Evolutionary conservation across 2,888 invertebrate species (phyloP), one percentile per base, ranked within the genome.

Genomic region (Spodoptera exigua): DNA sequence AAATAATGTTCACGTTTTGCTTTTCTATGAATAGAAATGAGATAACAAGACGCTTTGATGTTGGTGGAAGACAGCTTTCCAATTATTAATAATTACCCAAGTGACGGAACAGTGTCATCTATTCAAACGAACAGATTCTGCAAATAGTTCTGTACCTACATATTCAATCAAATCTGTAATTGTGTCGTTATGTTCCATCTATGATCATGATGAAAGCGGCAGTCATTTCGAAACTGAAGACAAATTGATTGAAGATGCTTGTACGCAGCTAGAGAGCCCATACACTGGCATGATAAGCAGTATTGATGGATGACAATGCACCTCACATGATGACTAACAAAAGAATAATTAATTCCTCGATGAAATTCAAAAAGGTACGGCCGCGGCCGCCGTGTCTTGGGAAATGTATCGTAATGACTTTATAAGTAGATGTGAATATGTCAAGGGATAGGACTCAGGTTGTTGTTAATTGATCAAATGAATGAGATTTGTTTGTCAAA

Each of bases 271-370:
- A 81, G 78, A 79, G 82, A 84, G 80, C 82, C 80, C 78, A 81
- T 73, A 79, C 79, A 76, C 75, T 66, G 81, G 80, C 86, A 85
- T 92, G 93, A 93, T 92, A 91, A 91, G 88, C 89, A 80, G 84
- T 88, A 87, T 88, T 89, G 90, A 91, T 90, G 81, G 89, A 91
- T 91, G 91, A 91, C 89, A 88, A 82, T 76, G 91, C 90, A 76
- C 74, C 80, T 87, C 79, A 81, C 82, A 80, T 81, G 84, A 73
- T 72, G 74, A 59, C 83, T 79, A 87, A 91, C 91, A 91, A 91
- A 89, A 86, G 90, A 89, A 89, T 89, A 92, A 92, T 93, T 93
- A 92, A 89, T 90, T 89, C 85, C 81, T 80, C 83, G 89, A 89
- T 86, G 88, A 89, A 87, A 90, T 87, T 84, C 83, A 83, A 84